These are phyloP conservation scores for Haliclona indistincta DNA, from an alignment of 37 sponge, comb jelly and placozoan genomes.

Conservation along the genomic window DNA sequence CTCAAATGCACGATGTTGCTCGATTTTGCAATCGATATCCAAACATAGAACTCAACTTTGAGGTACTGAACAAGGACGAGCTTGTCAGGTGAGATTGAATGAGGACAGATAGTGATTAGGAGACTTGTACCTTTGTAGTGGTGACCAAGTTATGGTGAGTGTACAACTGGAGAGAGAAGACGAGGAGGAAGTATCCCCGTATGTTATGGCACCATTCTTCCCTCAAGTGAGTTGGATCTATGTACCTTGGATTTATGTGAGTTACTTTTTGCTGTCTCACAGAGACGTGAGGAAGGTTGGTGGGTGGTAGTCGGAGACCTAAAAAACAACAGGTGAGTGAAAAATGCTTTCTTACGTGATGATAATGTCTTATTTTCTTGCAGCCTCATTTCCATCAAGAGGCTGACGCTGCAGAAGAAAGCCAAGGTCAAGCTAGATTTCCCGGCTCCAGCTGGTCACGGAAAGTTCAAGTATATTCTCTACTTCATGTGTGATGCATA, in stretches of 20 bases:
- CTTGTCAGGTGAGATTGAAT: constrained; percentile 54
- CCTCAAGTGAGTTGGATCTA: constrained; percentile 67
- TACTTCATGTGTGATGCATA: constrained; percentile 99
- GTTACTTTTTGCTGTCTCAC: background rate
- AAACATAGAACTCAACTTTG: constrained; percentile 90
- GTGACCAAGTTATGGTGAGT: constrained; percentile 64
- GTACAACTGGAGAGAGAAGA: constrained; percentile 93
- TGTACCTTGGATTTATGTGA: background rate
- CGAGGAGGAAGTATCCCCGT: constrained; percentile 81
- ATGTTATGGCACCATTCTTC: constrained; percentile 98
- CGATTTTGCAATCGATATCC: constrained; percentile 98
- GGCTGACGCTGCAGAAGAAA: constrained; percentile 88
- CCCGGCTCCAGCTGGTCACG: constrained; percentile 79
- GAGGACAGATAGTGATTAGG: background rate
- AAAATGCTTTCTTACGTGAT: background rate
- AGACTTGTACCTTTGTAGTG: constrained; percentile 48
- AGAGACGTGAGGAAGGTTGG: constrained; percentile 99
- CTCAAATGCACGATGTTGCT: constrained; percentile 96
- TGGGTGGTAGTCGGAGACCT: constrained; percentile 98
- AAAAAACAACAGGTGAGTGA: constrained; percentile 80
- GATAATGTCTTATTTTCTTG: background rate
- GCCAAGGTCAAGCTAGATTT: constrained; percentile 94
- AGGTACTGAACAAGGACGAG: constrained; percentile 71
- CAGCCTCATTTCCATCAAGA: constrained; percentile 91
- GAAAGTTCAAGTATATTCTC: constrained; percentile 84